Conservation (phyloP, 2,113 vertebrate species). For the Lagopus muta region DNA sequence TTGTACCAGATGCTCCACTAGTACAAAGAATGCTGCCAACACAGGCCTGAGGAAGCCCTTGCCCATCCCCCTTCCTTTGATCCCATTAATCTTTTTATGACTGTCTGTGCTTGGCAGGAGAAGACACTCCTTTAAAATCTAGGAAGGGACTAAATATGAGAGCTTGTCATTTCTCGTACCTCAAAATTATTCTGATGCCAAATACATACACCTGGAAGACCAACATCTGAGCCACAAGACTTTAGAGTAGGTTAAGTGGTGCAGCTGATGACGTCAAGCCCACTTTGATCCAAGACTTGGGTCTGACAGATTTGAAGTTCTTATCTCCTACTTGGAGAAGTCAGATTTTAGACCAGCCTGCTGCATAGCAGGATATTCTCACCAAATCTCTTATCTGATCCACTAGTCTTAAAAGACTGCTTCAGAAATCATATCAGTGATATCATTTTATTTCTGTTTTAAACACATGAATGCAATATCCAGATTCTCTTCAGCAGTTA, state of each 20-base stretch:
- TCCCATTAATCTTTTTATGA: neutral
- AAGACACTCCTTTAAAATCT: neutral
- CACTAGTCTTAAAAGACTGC: neutral
- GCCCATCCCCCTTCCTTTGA: neutral
- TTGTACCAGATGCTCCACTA: constrained; percentile 40
- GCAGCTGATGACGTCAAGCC: neutral
- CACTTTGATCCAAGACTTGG: neutral
- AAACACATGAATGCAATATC: neutral
- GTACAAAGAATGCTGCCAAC: neutral
- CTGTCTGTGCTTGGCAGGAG: neutral
- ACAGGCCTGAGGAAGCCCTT: neutral
- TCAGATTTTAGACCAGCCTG: neutral
- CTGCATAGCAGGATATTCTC: neutral
- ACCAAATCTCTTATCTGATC: neutral
- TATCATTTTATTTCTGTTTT: neutral
- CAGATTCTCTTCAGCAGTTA: neutral
- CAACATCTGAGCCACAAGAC: neutral
- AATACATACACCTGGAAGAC: neutral
- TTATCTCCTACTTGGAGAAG: neutral
- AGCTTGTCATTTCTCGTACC: neutral
- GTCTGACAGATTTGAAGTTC: neutral
- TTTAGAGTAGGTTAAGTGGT: neutral
- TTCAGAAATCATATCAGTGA: neutral
- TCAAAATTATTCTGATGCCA: neutral
- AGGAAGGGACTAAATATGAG: neutral